Conservation (phyloP, 2,113 vertebrate genomes). For the Pimephales promelas region DNA sequence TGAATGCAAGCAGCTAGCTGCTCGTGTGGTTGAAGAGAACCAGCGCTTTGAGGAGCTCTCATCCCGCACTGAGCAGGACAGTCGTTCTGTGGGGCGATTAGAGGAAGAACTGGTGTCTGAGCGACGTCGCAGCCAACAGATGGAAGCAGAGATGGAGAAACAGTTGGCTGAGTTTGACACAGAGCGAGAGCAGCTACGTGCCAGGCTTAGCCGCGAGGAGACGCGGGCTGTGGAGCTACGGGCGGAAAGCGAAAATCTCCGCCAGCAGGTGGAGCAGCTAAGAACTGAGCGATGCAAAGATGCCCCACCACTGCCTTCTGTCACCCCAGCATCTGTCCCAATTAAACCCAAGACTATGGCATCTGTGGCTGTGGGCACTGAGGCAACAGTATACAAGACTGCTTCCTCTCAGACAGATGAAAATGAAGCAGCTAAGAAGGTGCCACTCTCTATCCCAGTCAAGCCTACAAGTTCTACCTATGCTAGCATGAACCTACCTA, state of each 20-base stretch:
- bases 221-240: conserved; percentile 77
- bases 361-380: conserved; percentile 85
- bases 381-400: conserved; percentile 75
- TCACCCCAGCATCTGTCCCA: conserved; percentile 67
- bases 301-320: conserved; percentile 52
- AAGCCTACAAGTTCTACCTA: conserved; percentile 84
- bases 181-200: conserved; percentile 92
- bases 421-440: conserved; percentile 83
- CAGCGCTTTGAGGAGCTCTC: conserved; percentile 89
- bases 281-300: conserved; percentile 82
- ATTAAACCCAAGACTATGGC: conserved; percentile 74
- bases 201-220: conserved; percentile 91
- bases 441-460: conserved; percentile 80
- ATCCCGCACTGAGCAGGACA: conserved; percentile 86
- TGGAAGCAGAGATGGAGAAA: conserved; percentile 93
- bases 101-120: conserved; percentile 85
- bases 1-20: conserved; percentile 93
- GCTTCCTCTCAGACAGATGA: conserved; percentile 88
- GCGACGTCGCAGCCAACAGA: conserved; percentile 83
- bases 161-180: conserved; percentile 95
- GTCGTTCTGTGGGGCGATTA: conserved; percentile 76
- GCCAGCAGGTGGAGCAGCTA: conserved; percentile 89
- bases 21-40: conserved; percentile 88
- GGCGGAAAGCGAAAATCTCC: conserved; percentile 87
- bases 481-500: conserved; percentile 77